phyloP scores from a whole-genome alignment of 2,797 vertebrate species.

The Psittacula derbiana region DNA sequence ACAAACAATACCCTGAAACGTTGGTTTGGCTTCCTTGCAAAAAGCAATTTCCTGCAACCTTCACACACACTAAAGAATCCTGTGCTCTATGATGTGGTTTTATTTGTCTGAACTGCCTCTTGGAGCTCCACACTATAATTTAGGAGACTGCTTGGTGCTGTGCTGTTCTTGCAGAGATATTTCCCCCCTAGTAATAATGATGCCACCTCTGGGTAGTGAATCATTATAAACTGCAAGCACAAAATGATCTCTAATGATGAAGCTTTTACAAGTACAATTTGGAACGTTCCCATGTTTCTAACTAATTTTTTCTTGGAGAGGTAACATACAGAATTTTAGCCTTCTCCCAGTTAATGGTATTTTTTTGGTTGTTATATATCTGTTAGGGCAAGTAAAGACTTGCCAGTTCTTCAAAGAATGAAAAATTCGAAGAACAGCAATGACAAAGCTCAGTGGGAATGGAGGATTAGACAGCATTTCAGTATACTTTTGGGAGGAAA shows the following conservation, averaged over 20 bases:
- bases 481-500: background rate
- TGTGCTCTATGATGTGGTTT: background rate
- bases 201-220: constrained; percentile 41
- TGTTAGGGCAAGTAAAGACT: background rate
- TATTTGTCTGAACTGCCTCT: constrained; percentile 26
- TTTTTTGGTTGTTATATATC: background rate
- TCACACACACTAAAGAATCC: background rate
- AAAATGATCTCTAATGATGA: constrained; percentile 3
- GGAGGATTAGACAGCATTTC: background rate
- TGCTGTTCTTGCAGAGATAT: constrained; percentile 4
- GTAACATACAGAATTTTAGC: background rate
- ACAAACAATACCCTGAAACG: constrained; percentile 2
- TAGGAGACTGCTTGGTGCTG: constrained; percentile 12
- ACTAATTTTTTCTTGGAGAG: background rate
- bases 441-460: background rate
- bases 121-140: constrained; percentile 59
- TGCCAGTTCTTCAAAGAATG: background rate
- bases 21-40: background rate
- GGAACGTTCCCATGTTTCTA: background rate
- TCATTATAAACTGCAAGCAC: background rate
- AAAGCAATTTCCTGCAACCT: constrained; percentile 55
- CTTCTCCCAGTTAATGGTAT: background rate
- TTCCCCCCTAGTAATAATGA: background rate
- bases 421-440: background rate
- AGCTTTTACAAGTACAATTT: constrained; percentile 7